A percentile compares a stretch with the other conserved stretches of the same genome.
Evolutionary conservation across 2,888 invertebrate species (phyloP).

Genomic region (Pseudococcus jackbeardsleyi): DNA sequence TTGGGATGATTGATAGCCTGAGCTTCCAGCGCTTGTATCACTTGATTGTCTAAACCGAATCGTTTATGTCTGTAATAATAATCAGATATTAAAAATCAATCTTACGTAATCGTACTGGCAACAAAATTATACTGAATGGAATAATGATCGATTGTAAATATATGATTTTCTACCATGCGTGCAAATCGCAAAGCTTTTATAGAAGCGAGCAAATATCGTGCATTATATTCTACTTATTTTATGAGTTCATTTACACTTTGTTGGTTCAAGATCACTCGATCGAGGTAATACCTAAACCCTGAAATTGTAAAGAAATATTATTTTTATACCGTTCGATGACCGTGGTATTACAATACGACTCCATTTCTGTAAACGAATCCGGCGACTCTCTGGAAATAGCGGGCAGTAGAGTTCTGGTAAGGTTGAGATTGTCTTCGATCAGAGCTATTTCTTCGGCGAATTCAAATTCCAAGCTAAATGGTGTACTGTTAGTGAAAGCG

Average conservation of each 20-base stretch:
- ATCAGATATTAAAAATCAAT: not conserved
- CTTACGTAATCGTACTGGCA: not conserved
- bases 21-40: slow-evolving; percentile 79
- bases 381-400: not conserved
- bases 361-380: not conserved
- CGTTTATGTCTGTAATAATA: slow-evolving; percentile 76
- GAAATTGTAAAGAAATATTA: not conserved
- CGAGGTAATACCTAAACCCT: not conserved
- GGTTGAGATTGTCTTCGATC: slow-evolving; percentile 22
- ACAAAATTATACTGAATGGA: not conserved
- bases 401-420: not conserved
- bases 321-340: slow-evolving; percentile 26
- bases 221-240: not conserved
- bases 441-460: not conserved
- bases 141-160: not conserved
- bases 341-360: not conserved
- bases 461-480: not conserved
- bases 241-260: not conserved
- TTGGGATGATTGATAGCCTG: slow-evolving; percentile 70
- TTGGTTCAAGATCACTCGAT: not conserved
- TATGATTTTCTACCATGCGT: not conserved
- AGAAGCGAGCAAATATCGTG: not conserved
- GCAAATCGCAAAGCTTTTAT: not conserved
- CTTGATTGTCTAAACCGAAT: slow-evolving; percentile 82
- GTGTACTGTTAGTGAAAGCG: slow-evolving; percentile 41